Conservation (phyloP, 1,140 invertebrate genomes). For the Lutraria rhynchaena region DNA sequence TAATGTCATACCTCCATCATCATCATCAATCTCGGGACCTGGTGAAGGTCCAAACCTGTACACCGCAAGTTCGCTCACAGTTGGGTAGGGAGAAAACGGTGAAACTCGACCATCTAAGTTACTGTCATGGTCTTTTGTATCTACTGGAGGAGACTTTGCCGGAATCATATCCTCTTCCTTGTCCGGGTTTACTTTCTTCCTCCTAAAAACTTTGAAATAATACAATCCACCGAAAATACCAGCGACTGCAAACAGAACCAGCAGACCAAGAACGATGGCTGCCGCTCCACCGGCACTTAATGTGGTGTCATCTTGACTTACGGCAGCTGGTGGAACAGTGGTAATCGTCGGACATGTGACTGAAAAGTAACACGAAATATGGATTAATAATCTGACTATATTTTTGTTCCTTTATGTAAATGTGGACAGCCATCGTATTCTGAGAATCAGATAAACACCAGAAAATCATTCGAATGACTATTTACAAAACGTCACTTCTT, state of each 20-base stretch:
- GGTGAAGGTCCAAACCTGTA: conserved; percentile 59
- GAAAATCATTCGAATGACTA: too few relatives aligned
- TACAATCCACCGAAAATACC: conserved; percentile 42
- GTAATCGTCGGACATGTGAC: conserved; percentile 6
- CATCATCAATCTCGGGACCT: conserved; percentile 50
- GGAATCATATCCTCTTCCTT: too few relatives aligned
- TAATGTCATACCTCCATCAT: conserved; percentile 61
- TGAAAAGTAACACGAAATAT: conserved; percentile 3
- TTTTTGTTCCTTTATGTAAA: background rate
- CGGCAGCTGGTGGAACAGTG: background rate
- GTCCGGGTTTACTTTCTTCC: conserved; percentile 57
- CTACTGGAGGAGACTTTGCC: conserved; percentile 51
- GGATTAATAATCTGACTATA: background rate
- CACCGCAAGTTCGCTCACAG: conserved; percentile 63
- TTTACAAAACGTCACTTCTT: too few relatives aligned
- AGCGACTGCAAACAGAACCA: conserved; percentile 28
- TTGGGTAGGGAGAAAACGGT: conserved; percentile 60
- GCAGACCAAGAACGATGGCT: conserved; percentile 42
- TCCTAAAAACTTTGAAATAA: conserved; percentile 42
- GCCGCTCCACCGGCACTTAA: conserved; percentile 47
- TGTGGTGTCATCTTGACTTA: background rate
- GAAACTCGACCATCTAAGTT: conserved; percentile 54
- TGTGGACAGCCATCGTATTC: background rate
- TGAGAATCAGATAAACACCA: background rate
- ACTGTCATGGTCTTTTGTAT: conserved; percentile 35